Evolutionary conservation across 2,113 vertebrate species (phyloP).

Genomic region (Cottus gobio): DNA sequence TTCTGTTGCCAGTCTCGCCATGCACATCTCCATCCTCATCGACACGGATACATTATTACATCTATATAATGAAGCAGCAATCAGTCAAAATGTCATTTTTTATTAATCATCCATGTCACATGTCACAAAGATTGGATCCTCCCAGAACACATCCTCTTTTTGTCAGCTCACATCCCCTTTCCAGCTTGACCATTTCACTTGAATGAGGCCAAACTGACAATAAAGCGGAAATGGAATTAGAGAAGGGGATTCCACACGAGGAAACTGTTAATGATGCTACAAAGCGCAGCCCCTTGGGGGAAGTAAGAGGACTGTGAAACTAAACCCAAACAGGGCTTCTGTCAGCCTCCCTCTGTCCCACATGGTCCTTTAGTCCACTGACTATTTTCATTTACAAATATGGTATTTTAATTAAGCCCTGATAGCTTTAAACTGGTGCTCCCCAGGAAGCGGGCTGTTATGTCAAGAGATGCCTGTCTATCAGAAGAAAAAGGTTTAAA

Average conservation of each 20-base stretch:
- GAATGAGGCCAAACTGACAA: slow-evolving; percentile 53
- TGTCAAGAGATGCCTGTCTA: not conserved
- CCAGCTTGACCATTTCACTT: slow-evolving; percentile 64
- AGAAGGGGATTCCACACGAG: slow-evolving; percentile 67
- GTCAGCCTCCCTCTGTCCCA: slow-evolving; percentile 47
- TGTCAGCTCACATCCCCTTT: slow-evolving; percentile 81
- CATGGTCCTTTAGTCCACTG: slow-evolving; percentile 15
- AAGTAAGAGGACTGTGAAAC: slow-evolving; percentile 66
- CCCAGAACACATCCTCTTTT: slow-evolving; percentile 79
- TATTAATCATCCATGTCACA: slow-evolving; percentile 38
- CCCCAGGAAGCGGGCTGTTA: not conserved
- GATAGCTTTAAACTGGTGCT: slow-evolving; percentile 1
- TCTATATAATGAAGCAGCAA: not conserved
- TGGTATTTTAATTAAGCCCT: not conserved
- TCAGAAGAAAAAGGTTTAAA: not conserved
- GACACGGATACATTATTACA: not conserved
- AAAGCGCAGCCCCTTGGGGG: slow-evolving; percentile 58
- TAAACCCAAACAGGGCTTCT: slow-evolving; percentile 62
- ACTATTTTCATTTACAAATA: slow-evolving; percentile 26
- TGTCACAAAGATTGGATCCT: slow-evolving; percentile 60
- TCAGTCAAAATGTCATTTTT: slow-evolving; percentile 31
- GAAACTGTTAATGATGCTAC: slow-evolving; percentile 65
- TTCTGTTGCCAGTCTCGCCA: slow-evolving; percentile 38
- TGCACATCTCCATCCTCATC: not conserved
- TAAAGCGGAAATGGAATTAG: slow-evolving; percentile 72